A percentile compares a stretch with the other conserved stretches of the same genome.
Evolutionary conservation across 1,140 invertebrate genomes (phyloP).

Genomic region (Lepeophtheirus salmonis): DNA sequence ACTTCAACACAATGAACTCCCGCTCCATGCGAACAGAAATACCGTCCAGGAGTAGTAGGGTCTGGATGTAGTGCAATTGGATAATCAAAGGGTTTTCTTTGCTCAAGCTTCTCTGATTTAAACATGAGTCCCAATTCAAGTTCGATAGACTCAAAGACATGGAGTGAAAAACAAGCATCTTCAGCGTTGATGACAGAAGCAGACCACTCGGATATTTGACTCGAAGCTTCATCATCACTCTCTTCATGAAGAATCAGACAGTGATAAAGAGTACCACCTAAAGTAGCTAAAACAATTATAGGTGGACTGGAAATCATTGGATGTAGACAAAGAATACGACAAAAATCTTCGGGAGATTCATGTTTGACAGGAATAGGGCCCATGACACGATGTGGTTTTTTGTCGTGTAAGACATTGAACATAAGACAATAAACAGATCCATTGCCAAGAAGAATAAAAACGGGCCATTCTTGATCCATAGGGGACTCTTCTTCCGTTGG

Average conservation of each 20-base stretch:
- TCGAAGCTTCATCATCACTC: slow-evolving; percentile 5
- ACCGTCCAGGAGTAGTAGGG: slow-evolving; percentile 11
- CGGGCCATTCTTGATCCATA: slow-evolving; percentile 2
- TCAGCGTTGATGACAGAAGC: not conserved
- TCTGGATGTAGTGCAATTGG: slow-evolving; percentile 16
- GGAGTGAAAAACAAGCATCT: not conserved
- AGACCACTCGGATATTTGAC: slow-evolving; percentile 16
- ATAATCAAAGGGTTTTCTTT: slow-evolving; percentile 8
- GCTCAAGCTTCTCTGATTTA: not conserved
- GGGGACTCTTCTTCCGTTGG: not conserved
- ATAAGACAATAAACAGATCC: slow-evolving; percentile 5
- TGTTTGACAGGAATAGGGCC: not conserved
- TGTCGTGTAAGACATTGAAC: not conserved
- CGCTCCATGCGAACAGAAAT: slow-evolving; percentile 17
- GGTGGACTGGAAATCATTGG: slow-evolving; percentile 9
- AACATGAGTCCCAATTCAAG: not conserved
- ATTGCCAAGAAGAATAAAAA: slow-evolving; percentile 6
- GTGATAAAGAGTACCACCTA: slow-evolving; percentile 16
- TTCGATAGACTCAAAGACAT: not conserved
- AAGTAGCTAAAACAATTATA: slow-evolving; percentile 16
- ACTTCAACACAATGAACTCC: slow-evolving; percentile 17
- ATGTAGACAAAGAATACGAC: slow-evolving; percentile 15
- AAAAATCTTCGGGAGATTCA: slow-evolving; percentile 16
- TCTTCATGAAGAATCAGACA: slow-evolving; percentile 15
- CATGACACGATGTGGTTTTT: not conserved